Evolutionary conservation across 2,888 invertebrate genomes (phyloP).

Genomic region (Dasysyrphus tricinctus): DNA sequence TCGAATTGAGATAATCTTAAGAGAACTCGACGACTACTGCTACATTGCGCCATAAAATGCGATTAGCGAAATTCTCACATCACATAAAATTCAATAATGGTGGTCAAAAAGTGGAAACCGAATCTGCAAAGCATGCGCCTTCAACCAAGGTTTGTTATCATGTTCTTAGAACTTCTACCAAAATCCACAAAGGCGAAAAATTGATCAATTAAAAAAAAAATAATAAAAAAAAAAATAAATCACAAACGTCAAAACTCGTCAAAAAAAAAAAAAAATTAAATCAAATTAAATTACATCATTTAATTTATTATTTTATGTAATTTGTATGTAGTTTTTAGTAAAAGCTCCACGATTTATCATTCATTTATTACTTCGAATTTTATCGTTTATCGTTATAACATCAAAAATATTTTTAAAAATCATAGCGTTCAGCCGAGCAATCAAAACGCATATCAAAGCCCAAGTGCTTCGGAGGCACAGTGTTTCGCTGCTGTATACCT

Average conservation of each 20-base stretch:
- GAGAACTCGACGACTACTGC: conserved; percentile 15
- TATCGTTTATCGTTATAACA: conserved; percentile 57
- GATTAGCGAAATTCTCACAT: conserved; percentile 81
- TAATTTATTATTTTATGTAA: conserved; percentile 71
- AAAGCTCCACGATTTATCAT: conserved; percentile 70
- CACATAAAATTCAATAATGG: conserved; percentile 80
- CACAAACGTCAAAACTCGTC: conserved; percentile 25
- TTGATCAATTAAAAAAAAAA: conserved; percentile 35
- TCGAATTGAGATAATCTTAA: conserved; percentile 45
- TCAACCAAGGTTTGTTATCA: conserved; percentile 73
- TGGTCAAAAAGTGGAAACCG: conserved; percentile 78
- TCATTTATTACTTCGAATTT: conserved; percentile 73
- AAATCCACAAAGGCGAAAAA: conserved; percentile 30
- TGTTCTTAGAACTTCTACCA: conserved; percentile 48
- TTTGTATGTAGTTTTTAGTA: conserved; percentile 72
- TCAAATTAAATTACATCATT: conserved; percentile 59
- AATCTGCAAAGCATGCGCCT: conserved; percentile 71
- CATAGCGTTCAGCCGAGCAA: conserved; percentile 69
- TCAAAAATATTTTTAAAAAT: conserved; percentile 73
- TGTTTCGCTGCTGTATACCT: conserved; percentile 93
- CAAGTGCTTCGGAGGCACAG: conserved; percentile 86
- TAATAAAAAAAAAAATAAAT: conserved; percentile 14
- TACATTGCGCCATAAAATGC: conserved; percentile 78
- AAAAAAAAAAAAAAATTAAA: conserved; percentile 40
- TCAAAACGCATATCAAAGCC: conserved; percentile 81